Evolutionary conservation across 2,888 invertebrate genomes (phyloP).

Genomic region (Uloborus plumipes): DNA sequence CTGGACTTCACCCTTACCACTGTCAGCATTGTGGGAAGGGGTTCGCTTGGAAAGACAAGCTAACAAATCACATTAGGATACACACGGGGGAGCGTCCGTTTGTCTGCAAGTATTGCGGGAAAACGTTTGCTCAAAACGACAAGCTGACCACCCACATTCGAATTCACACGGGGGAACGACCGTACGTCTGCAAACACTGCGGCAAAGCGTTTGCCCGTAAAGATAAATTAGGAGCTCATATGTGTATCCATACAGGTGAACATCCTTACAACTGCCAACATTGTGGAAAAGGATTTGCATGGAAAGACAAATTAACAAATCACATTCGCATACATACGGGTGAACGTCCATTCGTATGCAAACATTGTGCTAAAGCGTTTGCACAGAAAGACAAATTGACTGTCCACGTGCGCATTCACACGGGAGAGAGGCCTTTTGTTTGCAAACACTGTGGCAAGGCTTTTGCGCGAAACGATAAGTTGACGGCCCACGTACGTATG

Average conservation of each 20-base stretch:
- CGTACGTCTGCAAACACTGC: slow-evolving; percentile 72
- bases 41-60: slow-evolving; percentile 62
- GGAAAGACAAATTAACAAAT: slow-evolving; percentile 73
- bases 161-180: slow-evolving; percentile 71
- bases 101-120: slow-evolving; percentile 74
- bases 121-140: slow-evolving; percentile 62
- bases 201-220: slow-evolving; percentile 71
- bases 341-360: slow-evolving; percentile 72
- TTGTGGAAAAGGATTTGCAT: slow-evolving; percentile 72
- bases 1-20: slow-evolving; percentile 74
- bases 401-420: slow-evolving; percentile 74
- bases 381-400: slow-evolving; percentile 72
- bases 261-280: slow-evolving; percentile 71
- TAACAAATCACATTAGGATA: slow-evolving; percentile 72
- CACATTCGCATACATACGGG: slow-evolving; percentile 73
- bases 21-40: slow-evolving; percentile 73
- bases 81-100: slow-evolving; percentile 75
- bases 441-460: slow-evolving; percentile 71
- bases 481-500: slow-evolving; percentile 76
- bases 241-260: slow-evolving; percentile 71
- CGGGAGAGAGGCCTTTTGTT: slow-evolving; percentile 72
- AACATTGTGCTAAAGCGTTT: slow-evolving; percentile 71
- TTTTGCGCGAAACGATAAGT: slow-evolving; percentile 71
- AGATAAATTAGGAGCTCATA: slow-evolving; percentile 74
- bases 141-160: slow-evolving; percentile 60